These are phyloP conservation scores for Pyrocephalus nanus DNA, from an alignment of 2,797 vertebrate species.

Conservation along the genomic window DNA sequence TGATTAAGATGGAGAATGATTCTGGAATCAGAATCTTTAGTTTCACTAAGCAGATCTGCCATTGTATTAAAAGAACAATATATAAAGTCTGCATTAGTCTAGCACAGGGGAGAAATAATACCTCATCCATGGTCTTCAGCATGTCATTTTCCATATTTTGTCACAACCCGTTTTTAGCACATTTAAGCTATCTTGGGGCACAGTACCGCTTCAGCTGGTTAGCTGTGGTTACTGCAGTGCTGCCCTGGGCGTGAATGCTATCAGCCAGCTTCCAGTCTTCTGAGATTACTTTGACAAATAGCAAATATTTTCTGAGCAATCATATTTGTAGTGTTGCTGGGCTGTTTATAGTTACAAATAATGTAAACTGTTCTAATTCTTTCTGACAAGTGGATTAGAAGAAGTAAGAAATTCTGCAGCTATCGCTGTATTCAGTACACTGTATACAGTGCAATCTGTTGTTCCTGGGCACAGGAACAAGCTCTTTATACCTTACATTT, in stretches of 20 bases:
- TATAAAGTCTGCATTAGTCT: not conserved
- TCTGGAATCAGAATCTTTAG: not conserved
- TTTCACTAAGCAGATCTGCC: not conserved
- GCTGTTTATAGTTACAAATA: not conserved
- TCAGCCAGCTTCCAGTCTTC: not conserved
- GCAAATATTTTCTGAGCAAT: not conserved
- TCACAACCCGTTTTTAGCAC: not conserved
- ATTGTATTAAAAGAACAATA: not conserved
- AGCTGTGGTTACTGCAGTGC: not conserved
- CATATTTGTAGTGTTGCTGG: not conserved
- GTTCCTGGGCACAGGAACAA: not conserved
- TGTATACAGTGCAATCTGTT: not conserved
- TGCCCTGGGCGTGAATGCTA: not conserved
- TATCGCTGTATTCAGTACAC: rapidly evolving
- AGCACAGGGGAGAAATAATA: not conserved
- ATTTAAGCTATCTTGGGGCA: not conserved
- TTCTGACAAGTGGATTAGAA: not conserved
- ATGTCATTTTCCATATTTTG: not conserved
- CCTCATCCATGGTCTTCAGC: not conserved
- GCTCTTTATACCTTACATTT: not conserved
- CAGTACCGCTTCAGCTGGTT: not conserved
- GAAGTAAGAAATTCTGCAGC: not conserved
- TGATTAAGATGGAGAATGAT: not conserved
- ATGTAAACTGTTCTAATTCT: not conserved
- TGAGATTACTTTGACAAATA: not conserved